A percentile compares a stretch with the other conserved stretches of the same genome.
These are phyloP conservation scores for Ageneiosus marmoratus DNA, from an alignment of 2,113 vertebrate genomes.

Conservation along the genomic window DNA sequence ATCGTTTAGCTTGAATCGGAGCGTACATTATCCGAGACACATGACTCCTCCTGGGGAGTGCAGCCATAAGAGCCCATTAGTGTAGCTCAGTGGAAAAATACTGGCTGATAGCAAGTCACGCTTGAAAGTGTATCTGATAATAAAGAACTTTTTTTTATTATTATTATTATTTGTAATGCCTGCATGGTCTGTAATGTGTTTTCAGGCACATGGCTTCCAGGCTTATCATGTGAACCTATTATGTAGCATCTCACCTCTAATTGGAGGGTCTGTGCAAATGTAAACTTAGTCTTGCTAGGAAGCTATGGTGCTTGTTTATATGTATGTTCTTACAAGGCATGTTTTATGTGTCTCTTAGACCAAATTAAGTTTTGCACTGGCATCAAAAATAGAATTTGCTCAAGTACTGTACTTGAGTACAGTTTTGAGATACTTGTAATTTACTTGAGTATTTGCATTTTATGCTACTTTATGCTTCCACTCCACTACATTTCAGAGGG, in stretches of 20 bases:
- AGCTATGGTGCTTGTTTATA: background rate
- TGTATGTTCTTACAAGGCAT: background rate
- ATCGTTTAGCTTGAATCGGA: conserved; percentile 53
- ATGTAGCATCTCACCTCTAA: conserved; percentile 17
- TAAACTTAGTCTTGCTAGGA: background rate
- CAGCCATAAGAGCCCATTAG: conserved; percentile 50
- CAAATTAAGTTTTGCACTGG: background rate
- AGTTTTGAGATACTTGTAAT: no score
- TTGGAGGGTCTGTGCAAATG: background rate
- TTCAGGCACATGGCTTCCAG: conserved; percentile 22
- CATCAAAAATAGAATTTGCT: background rate
- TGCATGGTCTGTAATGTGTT: conserved; percentile 21
- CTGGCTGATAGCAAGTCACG: conserved; percentile 46
- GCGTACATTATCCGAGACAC: conserved; percentile 54
- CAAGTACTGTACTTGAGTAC: no score
- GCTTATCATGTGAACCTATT: conserved; percentile 30
- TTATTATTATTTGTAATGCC: conserved; percentile 23
- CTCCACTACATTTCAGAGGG: no score
- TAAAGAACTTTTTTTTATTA: conserved; percentile 29
- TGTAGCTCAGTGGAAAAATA: conserved; percentile 47
- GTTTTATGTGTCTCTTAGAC: background rate
- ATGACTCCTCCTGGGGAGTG: conserved; percentile 45
- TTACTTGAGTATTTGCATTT: no score
- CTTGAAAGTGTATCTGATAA: conserved; percentile 44
- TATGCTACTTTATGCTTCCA: no score